Conservation (phyloP, 2,797 vertebrate genomes). For the Urophycis tenuis region DNA sequence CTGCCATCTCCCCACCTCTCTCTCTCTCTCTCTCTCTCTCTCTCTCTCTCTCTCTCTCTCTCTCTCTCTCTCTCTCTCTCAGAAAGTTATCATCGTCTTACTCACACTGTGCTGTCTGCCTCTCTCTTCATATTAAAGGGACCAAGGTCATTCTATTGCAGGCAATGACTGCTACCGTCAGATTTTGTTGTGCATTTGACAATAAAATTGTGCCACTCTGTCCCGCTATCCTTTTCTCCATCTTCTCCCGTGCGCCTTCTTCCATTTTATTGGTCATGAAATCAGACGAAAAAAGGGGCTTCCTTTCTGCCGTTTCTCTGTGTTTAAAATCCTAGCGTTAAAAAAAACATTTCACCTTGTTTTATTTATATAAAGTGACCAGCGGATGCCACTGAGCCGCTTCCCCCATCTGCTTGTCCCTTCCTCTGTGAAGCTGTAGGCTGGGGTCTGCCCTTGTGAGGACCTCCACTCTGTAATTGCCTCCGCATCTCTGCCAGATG, state of each 20-base stretch:
- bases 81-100: too few relatives aligned
- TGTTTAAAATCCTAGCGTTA: neutral
- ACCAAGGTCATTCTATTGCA: too few relatives aligned
- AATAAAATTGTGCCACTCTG: too few relatives aligned
- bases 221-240: neutral
- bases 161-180: too few relatives aligned
- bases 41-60: neutral
- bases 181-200: too few relatives aligned
- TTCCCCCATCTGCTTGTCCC: neutral
- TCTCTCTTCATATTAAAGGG: too few relatives aligned
- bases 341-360: neutral
- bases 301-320: neutral
- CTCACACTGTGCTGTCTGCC: too few relatives aligned
- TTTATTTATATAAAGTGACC: neutral
- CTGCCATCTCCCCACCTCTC: neutral
- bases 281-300: neutral
- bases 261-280: neutral
- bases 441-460: neutral
- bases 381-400: neutral
- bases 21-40: neutral
- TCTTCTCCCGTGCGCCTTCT: neutral
- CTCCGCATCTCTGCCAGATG: neutral
- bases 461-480: neutral
- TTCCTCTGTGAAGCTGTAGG: neutral
- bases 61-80: too few relatives aligned